Conservation (phyloP, 1,140 invertebrate species). For the Drosophila parabipectinata region DNA sequence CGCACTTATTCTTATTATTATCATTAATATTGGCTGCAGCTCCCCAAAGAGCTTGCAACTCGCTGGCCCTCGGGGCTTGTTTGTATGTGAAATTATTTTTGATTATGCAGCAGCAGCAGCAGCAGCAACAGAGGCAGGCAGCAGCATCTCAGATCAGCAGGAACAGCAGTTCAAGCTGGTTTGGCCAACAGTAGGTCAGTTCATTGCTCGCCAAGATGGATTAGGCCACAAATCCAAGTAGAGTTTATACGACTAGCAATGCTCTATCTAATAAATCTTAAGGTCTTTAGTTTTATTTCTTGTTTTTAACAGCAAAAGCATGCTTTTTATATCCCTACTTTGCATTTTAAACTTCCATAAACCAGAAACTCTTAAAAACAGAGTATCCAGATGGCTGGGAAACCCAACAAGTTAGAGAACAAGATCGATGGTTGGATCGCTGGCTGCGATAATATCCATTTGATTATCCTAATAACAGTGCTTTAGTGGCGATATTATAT, state of each 20-base stretch:
- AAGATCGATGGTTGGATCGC: conserved; percentile 53
- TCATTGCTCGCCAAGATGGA: conserved; percentile 71
- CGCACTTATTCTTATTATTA: conserved; percentile 82
- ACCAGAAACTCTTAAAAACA: not conserved
- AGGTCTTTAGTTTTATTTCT: not conserved
- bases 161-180: conserved; percentile 14
- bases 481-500: conserved; percentile 83
- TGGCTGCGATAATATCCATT: conserved; percentile 83
- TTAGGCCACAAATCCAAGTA: conserved; percentile 49
- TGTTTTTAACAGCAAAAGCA: no score
- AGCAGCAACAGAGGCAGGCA: not conserved
- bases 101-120: conserved; percentile 72
- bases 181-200: conserved; percentile 75
- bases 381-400: conserved; percentile 4
- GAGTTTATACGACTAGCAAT: conserved; percentile 21
- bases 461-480: conserved; percentile 84
- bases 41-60: conserved; percentile 43
- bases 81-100: conserved; percentile 83
- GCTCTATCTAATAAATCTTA: conserved; percentile 24
- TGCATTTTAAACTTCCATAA: not conserved
- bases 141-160: not conserved
- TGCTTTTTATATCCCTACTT: no score
- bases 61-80: conserved; percentile 70
- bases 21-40: conserved; percentile 76
- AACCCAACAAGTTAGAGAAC: not conserved